phyloP scores from a whole-genome alignment of 2,888 invertebrate species.

The Sarcophaga carnaria region DNA sequence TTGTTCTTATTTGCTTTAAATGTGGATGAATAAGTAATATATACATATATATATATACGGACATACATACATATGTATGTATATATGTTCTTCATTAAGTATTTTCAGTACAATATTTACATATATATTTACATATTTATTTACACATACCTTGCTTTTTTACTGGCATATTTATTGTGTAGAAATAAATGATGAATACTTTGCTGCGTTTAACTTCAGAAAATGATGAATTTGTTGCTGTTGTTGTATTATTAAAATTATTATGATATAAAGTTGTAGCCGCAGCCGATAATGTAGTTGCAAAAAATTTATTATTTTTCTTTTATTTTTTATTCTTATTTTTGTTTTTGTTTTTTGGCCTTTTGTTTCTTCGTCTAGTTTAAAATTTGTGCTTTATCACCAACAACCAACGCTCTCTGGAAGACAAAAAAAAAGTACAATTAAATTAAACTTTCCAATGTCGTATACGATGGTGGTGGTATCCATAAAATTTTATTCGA shows the following conservation, averaged over 20 bases:
- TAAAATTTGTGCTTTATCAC: slow-evolving; percentile 64
- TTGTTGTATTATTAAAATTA: slow-evolving; percentile 25
- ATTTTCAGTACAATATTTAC: slow-evolving; percentile 9
- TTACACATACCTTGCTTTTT: slow-evolving; percentile 73
- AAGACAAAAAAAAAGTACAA: background rate
- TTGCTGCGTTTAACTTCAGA: slow-evolving; percentile 50
- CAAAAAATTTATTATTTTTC: slow-evolving; percentile 3
- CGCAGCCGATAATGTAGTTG: slow-evolving; percentile 24
- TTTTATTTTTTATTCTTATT: slow-evolving; percentile 6
- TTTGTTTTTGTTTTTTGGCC: too few species aligned
- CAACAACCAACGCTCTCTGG: slow-evolving; percentile 55
- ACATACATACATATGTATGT: background rate
- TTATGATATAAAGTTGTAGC: slow-evolving; percentile 33
- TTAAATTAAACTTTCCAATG: background rate
- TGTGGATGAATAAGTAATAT: background rate
- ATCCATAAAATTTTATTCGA: too few species aligned
- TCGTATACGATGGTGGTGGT: too few species aligned
- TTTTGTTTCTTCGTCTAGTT: slow-evolving; percentile 25
- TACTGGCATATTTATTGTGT: slow-evolving; percentile 80
- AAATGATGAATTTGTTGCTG: slow-evolving; percentile 19
- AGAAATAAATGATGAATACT: slow-evolving; percentile 67
- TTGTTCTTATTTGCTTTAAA: background rate
- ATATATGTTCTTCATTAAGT: background rate
- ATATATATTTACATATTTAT: background rate
- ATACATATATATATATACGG: background rate